These are phyloP conservation scores for Electrophaes corylata DNA, from an alignment of 2,888 invertebrate species.

Conservation along the genomic window DNA sequence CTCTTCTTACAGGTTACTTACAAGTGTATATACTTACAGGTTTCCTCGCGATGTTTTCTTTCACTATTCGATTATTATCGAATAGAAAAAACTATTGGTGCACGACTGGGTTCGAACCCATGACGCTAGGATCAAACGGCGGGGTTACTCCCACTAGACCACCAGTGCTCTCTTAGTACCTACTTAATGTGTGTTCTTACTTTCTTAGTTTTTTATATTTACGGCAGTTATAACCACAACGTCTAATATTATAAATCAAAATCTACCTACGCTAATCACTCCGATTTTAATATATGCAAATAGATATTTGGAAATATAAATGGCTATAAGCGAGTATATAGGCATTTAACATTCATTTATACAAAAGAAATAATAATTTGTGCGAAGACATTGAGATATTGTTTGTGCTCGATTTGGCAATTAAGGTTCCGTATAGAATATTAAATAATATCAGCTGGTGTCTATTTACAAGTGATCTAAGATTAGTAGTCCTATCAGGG, in stretches of 20 bases:
- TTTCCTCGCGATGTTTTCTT: no score
- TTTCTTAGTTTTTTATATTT: neutral
- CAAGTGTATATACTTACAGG: no score
- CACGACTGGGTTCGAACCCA: no score
- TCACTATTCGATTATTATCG: no score
- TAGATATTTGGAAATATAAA: constrained; percentile 8
- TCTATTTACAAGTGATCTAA: constrained; percentile 3
- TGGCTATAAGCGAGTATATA: neutral
- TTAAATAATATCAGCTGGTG: constrained; percentile 11
- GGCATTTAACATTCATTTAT: constrained; percentile 3
- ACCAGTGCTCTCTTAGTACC: no score
- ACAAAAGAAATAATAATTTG: constrained; percentile 22
- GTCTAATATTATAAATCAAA: neutral
- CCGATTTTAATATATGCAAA: constrained; percentile 1
- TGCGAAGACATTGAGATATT: constrained; percentile 30
- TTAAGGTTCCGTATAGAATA: constrained; percentile 16
- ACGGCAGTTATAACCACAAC: neutral
- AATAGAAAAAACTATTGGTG: no score
- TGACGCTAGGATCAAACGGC: no score
- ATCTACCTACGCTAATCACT: neutral
- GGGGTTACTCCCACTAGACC: no score
- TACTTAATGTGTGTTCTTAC: no score
- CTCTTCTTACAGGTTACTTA: no score
- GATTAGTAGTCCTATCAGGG: constrained; percentile 7
- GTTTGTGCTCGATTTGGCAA: constrained; percentile 32